Evolutionary conservation across 2,888 invertebrate genomes (phyloP).

Genomic region (Callosobruchus maculatus): DNA sequence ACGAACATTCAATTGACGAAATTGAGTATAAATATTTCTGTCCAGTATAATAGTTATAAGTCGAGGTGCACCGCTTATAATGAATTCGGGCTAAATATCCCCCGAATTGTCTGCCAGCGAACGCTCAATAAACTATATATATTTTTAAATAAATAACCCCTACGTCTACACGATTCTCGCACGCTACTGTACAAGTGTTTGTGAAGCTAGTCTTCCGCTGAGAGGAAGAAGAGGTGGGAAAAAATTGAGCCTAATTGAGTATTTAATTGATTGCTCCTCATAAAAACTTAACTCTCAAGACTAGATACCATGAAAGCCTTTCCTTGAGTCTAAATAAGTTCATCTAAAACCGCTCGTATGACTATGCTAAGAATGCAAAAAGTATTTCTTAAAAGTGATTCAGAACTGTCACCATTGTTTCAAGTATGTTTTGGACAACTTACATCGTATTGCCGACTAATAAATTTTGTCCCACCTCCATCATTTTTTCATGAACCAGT

Average conservation of each 20-base stretch:
- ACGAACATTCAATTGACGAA: conserved; percentile 1
- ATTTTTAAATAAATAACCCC: conserved; percentile 45
- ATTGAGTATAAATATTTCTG: conserved; percentile 6
- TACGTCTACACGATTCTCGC: conserved; percentile 34
- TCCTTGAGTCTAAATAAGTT: no score
- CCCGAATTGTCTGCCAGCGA: conserved; percentile 46
- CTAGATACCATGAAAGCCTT: no score
- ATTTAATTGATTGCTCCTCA: no score
- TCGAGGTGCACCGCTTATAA: not conserved
- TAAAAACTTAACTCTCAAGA: no score
- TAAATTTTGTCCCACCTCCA: not conserved
- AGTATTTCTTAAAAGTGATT: no score
- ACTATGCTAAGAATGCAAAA: no score
- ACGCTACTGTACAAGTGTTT: conserved; percentile 32
- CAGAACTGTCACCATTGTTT: no score
- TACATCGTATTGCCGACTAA: not conserved
- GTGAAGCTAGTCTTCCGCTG: not conserved
- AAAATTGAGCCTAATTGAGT: no score
- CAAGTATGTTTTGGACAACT: no score
- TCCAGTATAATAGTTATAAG: not conserved
- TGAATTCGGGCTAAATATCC: conserved; percentile 30
- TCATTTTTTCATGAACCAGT: not conserved
- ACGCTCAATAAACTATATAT: conserved; percentile 47
- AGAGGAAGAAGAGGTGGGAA: not conserved
- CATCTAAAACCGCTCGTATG: no score